Evolutionary conservation across 2,797 vertebrate genomes (phyloP).

Genomic region (Chloroceryle inda): DNA sequence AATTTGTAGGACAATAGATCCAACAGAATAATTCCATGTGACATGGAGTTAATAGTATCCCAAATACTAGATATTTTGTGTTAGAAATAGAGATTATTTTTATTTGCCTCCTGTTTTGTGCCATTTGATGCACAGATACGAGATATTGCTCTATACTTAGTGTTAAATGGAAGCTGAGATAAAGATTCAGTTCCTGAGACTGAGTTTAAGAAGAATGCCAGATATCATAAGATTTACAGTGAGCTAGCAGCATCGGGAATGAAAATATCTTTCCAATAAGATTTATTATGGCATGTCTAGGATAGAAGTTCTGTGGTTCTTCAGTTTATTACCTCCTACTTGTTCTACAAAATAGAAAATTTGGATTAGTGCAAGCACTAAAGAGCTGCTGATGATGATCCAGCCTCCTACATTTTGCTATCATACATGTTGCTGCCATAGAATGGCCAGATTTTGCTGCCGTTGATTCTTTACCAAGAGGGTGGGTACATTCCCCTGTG

Average conservation of each 20-base stretch:
- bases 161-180: not conserved
- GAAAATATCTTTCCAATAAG: too few relatives aligned
- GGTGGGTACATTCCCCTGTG: accelerated
- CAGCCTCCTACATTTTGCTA: not conserved
- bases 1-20: not conserved
- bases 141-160: not conserved
- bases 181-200: too few relatives aligned
- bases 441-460: not conserved
- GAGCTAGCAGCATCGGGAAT: too few relatives aligned
- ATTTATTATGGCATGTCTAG: not conserved
- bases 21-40: not conserved
- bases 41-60: not conserved
- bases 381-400: not conserved
- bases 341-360: not conserved
- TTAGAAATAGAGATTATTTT: not conserved
- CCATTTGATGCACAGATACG: not conserved
- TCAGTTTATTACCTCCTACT: not conserved
- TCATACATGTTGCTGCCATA: accelerated
- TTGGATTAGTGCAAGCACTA: not conserved
- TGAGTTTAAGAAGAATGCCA: too few relatives aligned
- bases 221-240: too few relatives aligned
- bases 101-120: not conserved
- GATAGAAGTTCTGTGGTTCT: not conserved
- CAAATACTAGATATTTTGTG: not conserved
- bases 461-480: not conserved